Evolutionary conservation across 2,888 invertebrate species (phyloP).

Genomic region (Idaea straminata): DNA sequence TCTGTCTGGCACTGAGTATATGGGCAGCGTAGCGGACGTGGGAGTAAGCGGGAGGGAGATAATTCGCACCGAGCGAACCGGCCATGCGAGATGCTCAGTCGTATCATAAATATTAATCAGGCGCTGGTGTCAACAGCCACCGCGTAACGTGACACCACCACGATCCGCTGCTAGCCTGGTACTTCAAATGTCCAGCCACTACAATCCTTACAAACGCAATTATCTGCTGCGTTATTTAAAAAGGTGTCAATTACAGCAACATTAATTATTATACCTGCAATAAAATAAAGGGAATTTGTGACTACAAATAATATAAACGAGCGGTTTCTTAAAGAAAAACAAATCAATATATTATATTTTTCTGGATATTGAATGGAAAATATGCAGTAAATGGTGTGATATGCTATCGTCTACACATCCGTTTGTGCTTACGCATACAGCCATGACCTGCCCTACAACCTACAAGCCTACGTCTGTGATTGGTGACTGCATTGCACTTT

Average conservation of each 20-base stretch:
- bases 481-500: conserved; percentile 54
- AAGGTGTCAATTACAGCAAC: background rate
- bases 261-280: background rate
- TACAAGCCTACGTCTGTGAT: conserved; percentile 60
- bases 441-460: conserved; percentile 78
- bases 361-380: conserved; percentile 40
- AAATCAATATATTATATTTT: conserved; percentile 1
- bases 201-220: conserved; percentile 44
- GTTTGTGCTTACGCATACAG: conserved; percentile 69
- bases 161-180: conserved; percentile 74
- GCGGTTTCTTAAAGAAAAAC: conserved; percentile 15
- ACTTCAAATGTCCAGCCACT: conserved; percentile 59
- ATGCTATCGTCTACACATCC: conserved; percentile 71
- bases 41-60: conserved; percentile 62
- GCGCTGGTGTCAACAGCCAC: conserved; percentile 81
- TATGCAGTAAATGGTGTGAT: conserved; percentile 36
- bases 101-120: conserved; percentile 81
- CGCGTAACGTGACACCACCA: conserved; percentile 77
- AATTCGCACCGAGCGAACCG: conserved; percentile 75
- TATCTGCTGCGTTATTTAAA: conserved; percentile 6
- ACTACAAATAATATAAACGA: background rate
- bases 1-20: conserved; percentile 42
- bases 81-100: conserved; percentile 79
- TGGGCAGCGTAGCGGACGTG: conserved; percentile 29
- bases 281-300: background rate